These are phyloP conservation scores for Vanessa tameamea DNA, from an alignment of 1,140 invertebrate genomes.

Conservation along the genomic window DNA sequence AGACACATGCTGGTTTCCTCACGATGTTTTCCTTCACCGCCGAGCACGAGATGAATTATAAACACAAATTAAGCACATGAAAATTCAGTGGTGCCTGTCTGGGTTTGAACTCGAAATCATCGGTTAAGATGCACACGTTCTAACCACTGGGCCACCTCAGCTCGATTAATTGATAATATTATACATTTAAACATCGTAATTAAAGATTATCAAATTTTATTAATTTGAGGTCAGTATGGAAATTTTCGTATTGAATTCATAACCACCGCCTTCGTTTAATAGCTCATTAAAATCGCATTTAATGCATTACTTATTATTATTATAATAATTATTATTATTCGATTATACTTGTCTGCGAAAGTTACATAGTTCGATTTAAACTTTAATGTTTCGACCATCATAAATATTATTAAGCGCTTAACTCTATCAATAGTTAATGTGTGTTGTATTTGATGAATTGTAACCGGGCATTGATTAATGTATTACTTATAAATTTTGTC, in stretches of 20 bases:
- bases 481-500: conserved; percentile 4
- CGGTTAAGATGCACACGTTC: too few relatives aligned
- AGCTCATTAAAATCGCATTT: not conserved
- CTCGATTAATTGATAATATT: too few relatives aligned
- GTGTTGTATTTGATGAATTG: not conserved
- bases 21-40: too few relatives aligned
- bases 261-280: not conserved
- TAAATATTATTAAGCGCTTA: conserved; percentile 4
- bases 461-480: conserved; percentile 3
- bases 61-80: too few relatives aligned
- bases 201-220: not conserved
- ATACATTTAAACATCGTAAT: not conserved
- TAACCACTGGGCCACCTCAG: too few relatives aligned
- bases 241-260: not conserved
- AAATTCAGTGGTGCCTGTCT: too few relatives aligned
- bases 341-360: not conserved
- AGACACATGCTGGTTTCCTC: too few relatives aligned
- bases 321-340: conserved; percentile 5
- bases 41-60: too few relatives aligned
- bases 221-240: not conserved
- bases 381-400: not conserved
- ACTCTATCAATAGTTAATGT: not conserved
- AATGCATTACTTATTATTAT: conserved; percentile 5
- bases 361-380: not conserved
- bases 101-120: too few relatives aligned